These are phyloP conservation scores for Hypanus sabinus DNA, from an alignment of 2,113 vertebrate genomes.

Conservation along the genomic window DNA sequence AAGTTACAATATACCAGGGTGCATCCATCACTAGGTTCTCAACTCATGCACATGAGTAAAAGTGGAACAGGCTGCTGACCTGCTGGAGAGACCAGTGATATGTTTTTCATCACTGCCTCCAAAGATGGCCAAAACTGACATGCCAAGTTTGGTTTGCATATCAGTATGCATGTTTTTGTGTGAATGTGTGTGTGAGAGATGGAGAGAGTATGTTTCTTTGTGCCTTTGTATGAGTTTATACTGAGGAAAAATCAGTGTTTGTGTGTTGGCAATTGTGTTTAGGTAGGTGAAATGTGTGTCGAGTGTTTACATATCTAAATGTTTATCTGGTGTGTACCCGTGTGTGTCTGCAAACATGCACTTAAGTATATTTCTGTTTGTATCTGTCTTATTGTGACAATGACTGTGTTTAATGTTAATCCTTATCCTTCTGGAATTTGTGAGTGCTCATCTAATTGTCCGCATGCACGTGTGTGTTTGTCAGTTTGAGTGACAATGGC, in stretches of 20 bases:
- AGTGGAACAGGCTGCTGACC: not conserved
- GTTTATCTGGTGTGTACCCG: too few species aligned
- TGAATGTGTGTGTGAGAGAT: not conserved
- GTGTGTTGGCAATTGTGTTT: too few species aligned
- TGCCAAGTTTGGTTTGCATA: not conserved
- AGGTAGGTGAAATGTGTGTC: too few species aligned
- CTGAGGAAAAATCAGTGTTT: too few species aligned
- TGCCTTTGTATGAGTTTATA: too few species aligned
- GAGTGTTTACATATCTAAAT: too few species aligned
- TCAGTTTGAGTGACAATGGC: not conserved
- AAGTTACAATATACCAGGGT: not conserved
- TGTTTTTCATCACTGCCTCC: not conserved
- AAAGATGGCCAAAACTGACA: not conserved
- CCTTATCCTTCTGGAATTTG: not conserved
- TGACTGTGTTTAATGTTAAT: not conserved
- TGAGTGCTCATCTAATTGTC: not conserved
- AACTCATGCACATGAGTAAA: not conserved
- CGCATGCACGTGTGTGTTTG: not conserved
- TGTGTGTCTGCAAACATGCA: too few species aligned
- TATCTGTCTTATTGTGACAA: not conserved
- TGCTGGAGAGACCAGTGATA: not conserved
- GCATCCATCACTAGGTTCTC: not conserved
- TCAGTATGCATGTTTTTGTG: not conserved
- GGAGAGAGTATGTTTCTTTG: too few species aligned
- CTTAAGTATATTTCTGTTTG: not conserved